Evolutionary conservation across 64 coral and sea anemone species (phyloP), one percentile per base, ranked within the genome.

Genomic region (Actinia tenebrosa): DNA sequence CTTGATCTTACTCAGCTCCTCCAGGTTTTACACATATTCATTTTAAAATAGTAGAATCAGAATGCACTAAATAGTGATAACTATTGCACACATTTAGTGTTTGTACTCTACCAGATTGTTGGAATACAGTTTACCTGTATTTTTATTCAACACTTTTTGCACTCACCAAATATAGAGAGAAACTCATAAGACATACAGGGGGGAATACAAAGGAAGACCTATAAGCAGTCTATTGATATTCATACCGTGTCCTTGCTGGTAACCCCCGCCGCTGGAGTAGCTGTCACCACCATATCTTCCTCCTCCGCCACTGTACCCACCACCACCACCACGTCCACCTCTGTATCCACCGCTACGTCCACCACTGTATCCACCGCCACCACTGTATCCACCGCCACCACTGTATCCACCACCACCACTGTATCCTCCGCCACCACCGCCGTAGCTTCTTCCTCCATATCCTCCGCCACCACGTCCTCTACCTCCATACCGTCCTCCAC

Each of bases 391-490:
- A 20, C 72, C 75, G 44, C 66, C 22, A 81, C 46, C 52, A 22
- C 82, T 52, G 19, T 52, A 43, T 46, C 82, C 86, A 14, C 87
- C 87, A 60, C 87, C 87, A 25, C 64, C 16, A 27, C 71, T 3
- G 1, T 30, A 16, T 47, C 85, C 44, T 0, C 84, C 84, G 18
- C 64, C 37, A 54, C 66, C 15, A 53, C 85, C 86, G 59, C 45
- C 44, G 5, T 56, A 53, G 37, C 25, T 25, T 58, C 86, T 20
- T 27, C 54, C 47, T 71, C 44, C 50, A 42, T 79, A 79, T 30
- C 86, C 75, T 42, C 87, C 77, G n/a, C 87, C 54, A 14, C 87
- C 59, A 53, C 78, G 37, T 4, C 87, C 44, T 81, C 87, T 47
- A 19, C 75, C 58, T 22, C 87, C 62, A 16, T 27, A 80, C 18